These are phyloP conservation scores for Euclidia mi DNA, from an alignment of 2,888 invertebrate species.

Conservation along the genomic window DNA sequence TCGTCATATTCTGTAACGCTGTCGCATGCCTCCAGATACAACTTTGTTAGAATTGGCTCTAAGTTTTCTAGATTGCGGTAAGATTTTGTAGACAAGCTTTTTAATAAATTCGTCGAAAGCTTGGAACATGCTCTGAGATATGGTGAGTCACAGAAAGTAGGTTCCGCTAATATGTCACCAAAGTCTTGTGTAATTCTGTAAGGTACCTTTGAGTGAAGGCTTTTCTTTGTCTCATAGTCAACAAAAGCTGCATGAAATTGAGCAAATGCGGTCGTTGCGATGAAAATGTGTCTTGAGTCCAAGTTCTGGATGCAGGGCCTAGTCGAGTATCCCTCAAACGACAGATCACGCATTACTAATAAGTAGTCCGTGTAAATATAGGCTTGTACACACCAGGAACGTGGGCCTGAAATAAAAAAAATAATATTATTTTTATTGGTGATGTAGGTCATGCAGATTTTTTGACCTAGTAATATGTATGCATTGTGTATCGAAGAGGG, in stretches of 20 bases:
- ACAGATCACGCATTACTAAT: constrained; percentile 13
- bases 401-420: neutral
- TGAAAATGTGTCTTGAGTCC: constrained; percentile 66
- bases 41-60: constrained; percentile 57
- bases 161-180: constrained; percentile 60
- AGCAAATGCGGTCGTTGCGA: constrained; percentile 66
- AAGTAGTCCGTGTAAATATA: constrained; percentile 57
- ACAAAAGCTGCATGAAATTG: constrained; percentile 78
- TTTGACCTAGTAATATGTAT: no score
- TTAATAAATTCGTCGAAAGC: constrained; percentile 66
- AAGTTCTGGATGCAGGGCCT: constrained; percentile 52
- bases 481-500: no score
- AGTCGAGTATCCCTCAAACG: neutral
- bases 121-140: constrained; percentile 73
- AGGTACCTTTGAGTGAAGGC: constrained; percentile 25
- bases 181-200: constrained; percentile 65
- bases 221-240: constrained; percentile 68
- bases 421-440: no score
- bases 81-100: constrained; percentile 66
- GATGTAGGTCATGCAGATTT: no score
- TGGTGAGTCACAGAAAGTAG: constrained; percentile 66
- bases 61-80: constrained; percentile 53
- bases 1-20: constrained; percentile 61
- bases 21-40: constrained; percentile 68
- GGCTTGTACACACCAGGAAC: neutral